Evolutionary conservation across 1,140 invertebrate species (phyloP).

Genomic region (Ceratoteleas bidentatus): DNA sequence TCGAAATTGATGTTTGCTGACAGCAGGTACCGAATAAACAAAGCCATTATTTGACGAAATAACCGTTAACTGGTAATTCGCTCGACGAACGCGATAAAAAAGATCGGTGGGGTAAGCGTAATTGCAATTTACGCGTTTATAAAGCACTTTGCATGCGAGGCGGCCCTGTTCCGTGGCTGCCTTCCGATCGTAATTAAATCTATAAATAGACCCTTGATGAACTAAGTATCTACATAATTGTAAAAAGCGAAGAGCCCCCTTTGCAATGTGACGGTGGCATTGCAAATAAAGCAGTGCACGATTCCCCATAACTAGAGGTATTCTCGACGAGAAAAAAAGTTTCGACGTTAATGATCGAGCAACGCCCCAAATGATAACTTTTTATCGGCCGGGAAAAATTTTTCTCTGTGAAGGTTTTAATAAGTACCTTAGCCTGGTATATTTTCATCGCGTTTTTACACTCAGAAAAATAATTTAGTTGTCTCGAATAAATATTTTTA

Average conservation of each 20-base stretch:
- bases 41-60: background rate
- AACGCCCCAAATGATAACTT: slow-evolving; percentile 22
- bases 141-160: slow-evolving; percentile 45
- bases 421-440: no score
- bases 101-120: slow-evolving; percentile 1
- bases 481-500: no score
- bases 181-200: slow-evolving; percentile 47
- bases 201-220: slow-evolving; percentile 48
- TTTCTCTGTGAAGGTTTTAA: no score
- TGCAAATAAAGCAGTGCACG: slow-evolving; percentile 30
- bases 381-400: slow-evolving; percentile 7
- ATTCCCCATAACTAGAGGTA: slow-evolving; percentile 9
- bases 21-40: no score
- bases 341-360: slow-evolving; percentile 9
- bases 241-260: slow-evolving; percentile 14
- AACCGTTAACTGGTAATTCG: slow-evolving; percentile 9
- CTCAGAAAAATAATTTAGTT: no score
- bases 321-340: slow-evolving; percentile 14
- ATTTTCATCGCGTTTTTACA: background rate
- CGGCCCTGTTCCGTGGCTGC: slow-evolving; percentile 8
- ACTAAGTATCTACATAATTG: slow-evolving; percentile 49
- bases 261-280: slow-evolving; percentile 24
- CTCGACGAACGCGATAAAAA: slow-evolving; percentile 16
- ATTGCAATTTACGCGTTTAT: slow-evolving; percentile 49
- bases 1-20: no score